Percentiles rank a stretch among this genome's conserved stretches.
Evolutionary conservation across 2,113 vertebrate genomes (phyloP).

Genomic region (Pollachius pollachius): DNA sequence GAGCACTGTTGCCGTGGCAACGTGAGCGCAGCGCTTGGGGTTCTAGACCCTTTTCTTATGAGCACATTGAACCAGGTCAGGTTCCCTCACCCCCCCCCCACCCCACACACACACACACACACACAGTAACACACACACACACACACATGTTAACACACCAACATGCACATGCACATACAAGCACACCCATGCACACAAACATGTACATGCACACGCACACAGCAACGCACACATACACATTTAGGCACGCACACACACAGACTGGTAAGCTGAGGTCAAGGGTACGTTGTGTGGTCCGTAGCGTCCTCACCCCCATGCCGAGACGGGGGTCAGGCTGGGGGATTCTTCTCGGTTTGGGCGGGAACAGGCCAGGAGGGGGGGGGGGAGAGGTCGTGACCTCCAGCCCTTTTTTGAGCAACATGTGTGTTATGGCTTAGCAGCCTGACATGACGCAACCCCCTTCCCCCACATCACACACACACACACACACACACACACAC

Average conservation of each 20-base stretch:
- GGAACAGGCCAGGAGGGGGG: conserved; percentile 18
- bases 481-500: too few relatives aligned
- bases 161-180: too few relatives aligned
- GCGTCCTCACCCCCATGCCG: background rate
- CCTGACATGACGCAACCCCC: too few relatives aligned
- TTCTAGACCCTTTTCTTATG: conserved; percentile 61
- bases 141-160: too few relatives aligned
- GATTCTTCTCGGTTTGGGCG: conserved; percentile 16
- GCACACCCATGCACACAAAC: background rate
- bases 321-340: too few relatives aligned
- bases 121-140: too few relatives aligned
- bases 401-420: conserved; percentile 26
- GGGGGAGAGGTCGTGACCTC: conserved; percentile 22
- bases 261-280: conserved; percentile 38
- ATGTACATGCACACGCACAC: too few relatives aligned
- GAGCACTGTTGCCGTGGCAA: conserved; percentile 55
- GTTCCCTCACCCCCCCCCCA: conserved; percentile 20
- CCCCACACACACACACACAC: background rate
- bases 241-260: background rate
- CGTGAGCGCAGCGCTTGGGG: conserved; percentile 47
- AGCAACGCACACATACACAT: background rate
- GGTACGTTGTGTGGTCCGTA: conserved; percentile 30
- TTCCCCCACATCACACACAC: too few relatives aligned
- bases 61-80: conserved; percentile 57
- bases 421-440: too few relatives aligned